These are phyloP conservation scores for Piezodorus guildinii DNA, from an alignment of 1,140 invertebrate species.

Conservation along the genomic window DNA sequence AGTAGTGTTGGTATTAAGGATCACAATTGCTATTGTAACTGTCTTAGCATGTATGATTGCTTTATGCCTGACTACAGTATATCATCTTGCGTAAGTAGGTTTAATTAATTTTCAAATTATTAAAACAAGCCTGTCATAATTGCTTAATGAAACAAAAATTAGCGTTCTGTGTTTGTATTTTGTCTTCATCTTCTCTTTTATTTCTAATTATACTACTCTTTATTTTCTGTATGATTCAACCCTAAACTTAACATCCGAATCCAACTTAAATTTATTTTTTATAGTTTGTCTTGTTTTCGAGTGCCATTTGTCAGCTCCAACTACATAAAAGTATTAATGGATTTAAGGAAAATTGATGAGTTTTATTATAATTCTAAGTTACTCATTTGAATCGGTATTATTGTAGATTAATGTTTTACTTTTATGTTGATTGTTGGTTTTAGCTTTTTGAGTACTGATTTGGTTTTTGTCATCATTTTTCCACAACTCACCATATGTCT, in stretches of 20 bases:
- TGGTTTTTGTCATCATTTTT: slow-evolving; percentile 71
- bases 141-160: too few relatives aligned
- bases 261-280: too few relatives aligned
- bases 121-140: too few relatives aligned
- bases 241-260: too few relatives aligned
- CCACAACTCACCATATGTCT: slow-evolving; percentile 71
- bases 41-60: slow-evolving; percentile 57
- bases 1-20: slow-evolving; percentile 61
- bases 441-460: slow-evolving; percentile 59
- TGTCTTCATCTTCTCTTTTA: too few relatives aligned
- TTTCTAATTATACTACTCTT: too few relatives aligned
- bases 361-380: background rate
- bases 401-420: background rate
- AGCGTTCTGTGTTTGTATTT: too few relatives aligned
- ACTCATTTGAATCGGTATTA: background rate
- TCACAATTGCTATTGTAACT: slow-evolving; percentile 55
- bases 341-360: background rate
- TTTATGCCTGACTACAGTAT: slow-evolving; percentile 60
- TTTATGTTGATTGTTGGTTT: slow-evolving; percentile 25
- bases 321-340: background rate
- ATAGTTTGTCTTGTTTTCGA: background rate
- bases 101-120: background rate
- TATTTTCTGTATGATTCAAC: too few relatives aligned
- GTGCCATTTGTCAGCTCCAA: background rate
- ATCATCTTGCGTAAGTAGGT: slow-evolving; percentile 57